Conservation (phyloP, 2,113 vertebrate species). For the Sigmodon hispidus region DNA sequence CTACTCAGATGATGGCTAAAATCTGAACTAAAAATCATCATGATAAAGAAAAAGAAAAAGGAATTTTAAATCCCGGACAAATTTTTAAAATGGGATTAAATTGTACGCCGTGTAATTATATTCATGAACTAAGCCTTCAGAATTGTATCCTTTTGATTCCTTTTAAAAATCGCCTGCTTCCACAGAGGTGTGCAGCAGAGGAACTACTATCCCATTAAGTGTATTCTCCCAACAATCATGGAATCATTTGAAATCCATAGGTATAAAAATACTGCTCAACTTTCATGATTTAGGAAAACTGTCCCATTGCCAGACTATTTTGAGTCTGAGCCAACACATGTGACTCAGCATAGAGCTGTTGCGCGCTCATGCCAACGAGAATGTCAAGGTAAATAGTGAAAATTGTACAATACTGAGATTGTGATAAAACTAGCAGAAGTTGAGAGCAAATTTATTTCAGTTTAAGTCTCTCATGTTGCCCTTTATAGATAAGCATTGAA, state of each 20-base stretch:
- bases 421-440: not conserved
- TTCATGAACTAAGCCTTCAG: constrained; percentile 46
- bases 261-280: not conserved
- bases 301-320: not conserved
- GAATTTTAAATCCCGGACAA: constrained; percentile 36
- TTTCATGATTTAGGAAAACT: constrained; percentile 23
- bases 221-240: not conserved
- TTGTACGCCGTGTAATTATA: constrained; percentile 44
- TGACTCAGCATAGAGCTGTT: constrained; percentile 1
- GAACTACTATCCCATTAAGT: not conserved
- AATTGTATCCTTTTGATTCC: not conserved
- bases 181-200: not conserved
- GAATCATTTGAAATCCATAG: constrained; percentile 30
- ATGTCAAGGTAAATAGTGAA: not conserved
- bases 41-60: constrained; percentile 22
- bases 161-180: not conserved
- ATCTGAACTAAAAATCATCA: not conserved
- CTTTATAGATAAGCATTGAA: not conserved
- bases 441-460: not conserved
- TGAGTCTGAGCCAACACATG: not conserved
- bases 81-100: constrained; percentile 50
- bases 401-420: not conserved
- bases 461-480: not conserved
- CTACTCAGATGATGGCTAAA: constrained; percentile 38
- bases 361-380: not conserved